phyloP scores from a whole-genome alignment of 2,113 vertebrate species.

The Tachycineta bicolor region DNA sequence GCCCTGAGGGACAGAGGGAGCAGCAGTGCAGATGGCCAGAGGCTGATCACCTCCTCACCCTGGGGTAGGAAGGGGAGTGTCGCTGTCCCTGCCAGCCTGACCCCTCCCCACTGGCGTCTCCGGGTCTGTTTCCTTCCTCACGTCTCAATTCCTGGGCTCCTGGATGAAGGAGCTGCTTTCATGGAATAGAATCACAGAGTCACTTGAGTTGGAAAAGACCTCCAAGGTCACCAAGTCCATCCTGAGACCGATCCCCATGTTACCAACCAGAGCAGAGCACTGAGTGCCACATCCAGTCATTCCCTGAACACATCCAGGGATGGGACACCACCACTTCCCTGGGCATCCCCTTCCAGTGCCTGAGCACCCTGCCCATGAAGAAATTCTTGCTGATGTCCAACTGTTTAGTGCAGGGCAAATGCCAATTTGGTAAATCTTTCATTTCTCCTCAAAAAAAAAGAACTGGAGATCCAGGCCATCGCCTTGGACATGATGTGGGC shows the following conservation, averaged over 20 bases:
- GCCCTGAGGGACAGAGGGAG: not conserved
- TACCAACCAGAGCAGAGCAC: not conserved
- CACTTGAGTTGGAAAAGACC: not conserved
- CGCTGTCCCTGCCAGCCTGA: not conserved
- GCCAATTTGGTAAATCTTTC: not conserved
- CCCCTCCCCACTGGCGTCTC: fast-evolving
- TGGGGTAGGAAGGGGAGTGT: fast-evolving
- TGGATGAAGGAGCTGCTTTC: not conserved
- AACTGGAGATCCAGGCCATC: not conserved
- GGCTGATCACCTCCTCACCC: not conserved
- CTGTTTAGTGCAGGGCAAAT: not conserved
- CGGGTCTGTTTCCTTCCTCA: fast-evolving
- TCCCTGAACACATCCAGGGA: not conserved
- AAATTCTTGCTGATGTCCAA: not conserved
- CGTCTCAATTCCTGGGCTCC: not conserved
- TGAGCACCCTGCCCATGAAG: not conserved
- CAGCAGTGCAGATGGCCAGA: fast-evolving
- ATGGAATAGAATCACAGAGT: not conserved
- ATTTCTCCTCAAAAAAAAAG: not conserved
- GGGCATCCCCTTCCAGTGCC: not conserved
- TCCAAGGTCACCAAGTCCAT: not conserved
- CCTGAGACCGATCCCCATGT: not conserved
- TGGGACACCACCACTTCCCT: not conserved
- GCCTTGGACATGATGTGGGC: fast-evolving
- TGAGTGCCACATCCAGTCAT: not conserved